Evolutionary conservation across 2,797 vertebrate genomes (phyloP), one percentile per base, ranked within the genome.

Genomic region (Fundulus diaphanus): DNA sequence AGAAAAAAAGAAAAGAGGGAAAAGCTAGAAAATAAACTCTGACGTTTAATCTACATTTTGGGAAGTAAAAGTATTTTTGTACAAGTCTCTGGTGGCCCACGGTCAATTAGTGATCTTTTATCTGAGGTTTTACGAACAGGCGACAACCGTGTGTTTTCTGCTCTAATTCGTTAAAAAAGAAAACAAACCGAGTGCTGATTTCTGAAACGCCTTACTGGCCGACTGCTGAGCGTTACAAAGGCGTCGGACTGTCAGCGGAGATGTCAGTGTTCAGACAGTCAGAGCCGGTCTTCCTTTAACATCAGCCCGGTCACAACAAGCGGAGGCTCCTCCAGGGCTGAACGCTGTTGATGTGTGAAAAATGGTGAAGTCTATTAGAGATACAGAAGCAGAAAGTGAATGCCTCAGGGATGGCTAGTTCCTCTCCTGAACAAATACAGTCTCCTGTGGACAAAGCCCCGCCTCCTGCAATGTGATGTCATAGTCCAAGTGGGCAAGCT

Each of bases 361-460:
- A 83, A 88, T 63, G 75, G 82, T 80, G 90, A 92, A 72, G 85
- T 92, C 83, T 87, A 81, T 77, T 87, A 90, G 87, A 90, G 81
- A 88, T 85, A 91, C 73, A 81, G 72, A 82, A 88, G 84, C 79
- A 77, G 78, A 81, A 81, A 78, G 88, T 91, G 86, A 93, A 84
- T 72, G 76, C 78, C 74, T 92, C 86, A 85, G 87, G 84, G 87
- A 92, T 94, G 93, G 93, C 95, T 98, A 99, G 96, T 99, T 99
- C 94, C 98, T 98, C 94, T 99, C 98, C 93, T 99, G 98, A 88
- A 99, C 97, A 96, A 99, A 99, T 93, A 99, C 98, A 96, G 98
- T 99, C 95, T 99, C 98, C 95, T 99, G 98, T 92, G 98, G 98
- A 95, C 98, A 99, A 92, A 99, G 96, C 80, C 98, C 98, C 71